These are phyloP conservation scores for Halictus ligatus DNA, from an alignment of 2,888 invertebrate species.

Conservation along the genomic window DNA sequence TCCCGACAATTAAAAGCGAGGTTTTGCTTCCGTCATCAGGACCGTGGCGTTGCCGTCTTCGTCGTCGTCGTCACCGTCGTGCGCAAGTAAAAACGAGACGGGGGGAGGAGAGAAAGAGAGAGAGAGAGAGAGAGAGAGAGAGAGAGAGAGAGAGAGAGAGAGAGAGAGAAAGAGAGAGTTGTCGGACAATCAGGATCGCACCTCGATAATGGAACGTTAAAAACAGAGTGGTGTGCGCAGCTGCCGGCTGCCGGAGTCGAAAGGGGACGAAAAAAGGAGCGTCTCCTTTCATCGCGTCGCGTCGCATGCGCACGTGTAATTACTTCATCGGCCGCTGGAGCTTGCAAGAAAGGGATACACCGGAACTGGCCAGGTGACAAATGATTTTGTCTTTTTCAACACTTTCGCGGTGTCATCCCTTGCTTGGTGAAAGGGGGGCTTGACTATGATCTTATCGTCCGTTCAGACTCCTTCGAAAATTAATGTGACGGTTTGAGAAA, in stretches of 20 bases:
- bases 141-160: background rate
- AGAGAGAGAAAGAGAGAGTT: background rate
- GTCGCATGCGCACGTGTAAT: constrained; percentile 25
- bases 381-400: constrained; percentile 17
- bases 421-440: too few relatives aligned
- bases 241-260: constrained; percentile 21
- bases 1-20: constrained; percentile 34
- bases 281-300: constrained; percentile 30
- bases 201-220: constrained; percentile 45
- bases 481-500: too few relatives aligned
- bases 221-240: constrained; percentile 29
- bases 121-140: background rate
- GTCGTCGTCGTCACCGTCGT: background rate
- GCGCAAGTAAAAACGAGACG: constrained; percentile 6
- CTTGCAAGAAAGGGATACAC: background rate
- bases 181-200: constrained; percentile 47
- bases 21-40: constrained; percentile 17
- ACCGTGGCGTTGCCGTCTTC: constrained; percentile 13
- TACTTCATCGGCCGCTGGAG: constrained; percentile 19
- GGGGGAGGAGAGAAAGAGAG: background rate
- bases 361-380: constrained; percentile 54
- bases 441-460: too few relatives aligned
- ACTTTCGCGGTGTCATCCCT: constrained; percentile 25
- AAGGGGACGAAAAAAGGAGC: constrained; percentile 22
- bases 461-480: background rate